These are phyloP conservation scores for Drosophila quasianomalipes DNA, from an alignment of 2,888 invertebrate genomes.

Conservation along the genomic window DNA sequence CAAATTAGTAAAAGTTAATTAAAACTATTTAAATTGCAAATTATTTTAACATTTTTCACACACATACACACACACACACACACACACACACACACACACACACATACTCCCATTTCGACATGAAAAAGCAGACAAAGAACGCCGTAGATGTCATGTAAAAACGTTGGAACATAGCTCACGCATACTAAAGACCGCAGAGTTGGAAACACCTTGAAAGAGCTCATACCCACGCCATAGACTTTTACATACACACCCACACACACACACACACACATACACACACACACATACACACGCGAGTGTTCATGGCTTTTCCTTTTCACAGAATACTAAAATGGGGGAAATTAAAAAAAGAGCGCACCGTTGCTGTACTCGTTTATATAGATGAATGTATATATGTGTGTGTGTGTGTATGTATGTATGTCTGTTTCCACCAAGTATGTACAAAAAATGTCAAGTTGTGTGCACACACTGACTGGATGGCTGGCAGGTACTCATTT, in stretches of 20 bases:
- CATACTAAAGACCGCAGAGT: conserved; percentile 29
- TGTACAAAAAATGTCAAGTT: conserved; percentile 77
- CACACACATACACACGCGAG: conserved; percentile 1
- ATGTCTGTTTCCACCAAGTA: conserved; percentile 14
- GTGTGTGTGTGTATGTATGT: neutral
- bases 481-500: conserved; percentile 27
- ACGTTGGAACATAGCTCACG: conserved; percentile 38
- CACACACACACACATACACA: conserved; percentile 6
- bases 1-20: conserved; percentile 78
- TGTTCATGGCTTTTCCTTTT: conserved; percentile 43
- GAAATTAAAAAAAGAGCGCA: conserved; percentile 66
- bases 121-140: conserved; percentile 27
- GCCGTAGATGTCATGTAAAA: conserved; percentile 60
- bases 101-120: conserved; percentile 10
- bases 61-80: conserved; percentile 29
- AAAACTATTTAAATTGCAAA: conserved; percentile 82
- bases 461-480: conserved; percentile 35
- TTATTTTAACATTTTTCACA: conserved; percentile 75
- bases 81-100: conserved; percentile 17
- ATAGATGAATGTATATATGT: conserved; percentile 19
- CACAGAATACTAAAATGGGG: conserved; percentile 70
- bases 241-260: neutral
- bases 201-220: conserved; percentile 42
- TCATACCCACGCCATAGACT: conserved; percentile 32
- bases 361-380: conserved; percentile 26